Evolutionary conservation across 2,113 vertebrate genomes (phyloP).

Genomic region (Zapus hudsonius): DNA sequence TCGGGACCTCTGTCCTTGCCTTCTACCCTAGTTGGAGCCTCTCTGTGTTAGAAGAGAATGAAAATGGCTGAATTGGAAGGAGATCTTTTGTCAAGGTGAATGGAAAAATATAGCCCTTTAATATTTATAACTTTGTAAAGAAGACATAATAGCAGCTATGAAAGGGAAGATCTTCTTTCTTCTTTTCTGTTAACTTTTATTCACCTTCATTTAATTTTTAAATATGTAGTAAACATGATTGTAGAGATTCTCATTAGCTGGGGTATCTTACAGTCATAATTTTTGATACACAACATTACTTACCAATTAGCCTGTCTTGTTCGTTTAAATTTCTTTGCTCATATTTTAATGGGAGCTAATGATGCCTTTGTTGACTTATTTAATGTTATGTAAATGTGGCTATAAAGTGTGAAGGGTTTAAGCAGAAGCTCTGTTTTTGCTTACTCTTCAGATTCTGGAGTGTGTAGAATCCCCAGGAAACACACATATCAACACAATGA

Average conservation of each 20-base stretch:
- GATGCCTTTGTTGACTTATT: conserved; percentile 95
- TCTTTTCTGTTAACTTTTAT: conserved; percentile 76
- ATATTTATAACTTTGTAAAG: conserved; percentile 32
- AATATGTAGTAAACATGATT: conserved; percentile 95
- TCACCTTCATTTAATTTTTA: conserved; percentile 91
- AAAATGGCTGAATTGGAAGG: not conserved
- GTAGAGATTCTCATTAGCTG: conserved; percentile 95
- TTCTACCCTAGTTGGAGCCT: not conserved
- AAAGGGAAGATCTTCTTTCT: conserved; percentile 78
- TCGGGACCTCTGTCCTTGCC: not conserved
- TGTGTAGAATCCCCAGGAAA: conserved; percentile 82
- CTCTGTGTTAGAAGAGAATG: not conserved
- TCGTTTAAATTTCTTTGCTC: conserved; percentile 96
- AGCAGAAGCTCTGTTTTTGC: conserved; percentile 86
- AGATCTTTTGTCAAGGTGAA: not conserved
- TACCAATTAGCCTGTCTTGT: conserved; percentile 98
- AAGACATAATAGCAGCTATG: not conserved
- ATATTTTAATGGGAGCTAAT: conserved; percentile 99
- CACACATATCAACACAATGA: conserved; percentile 82
- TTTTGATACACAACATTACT: conserved; percentile 99
- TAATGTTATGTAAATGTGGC: conserved; percentile 92
- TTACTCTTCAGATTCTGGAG: conserved; percentile 86
- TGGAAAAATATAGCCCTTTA: not conserved
- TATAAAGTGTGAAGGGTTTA: conserved; percentile 91
- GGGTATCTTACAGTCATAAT: conserved; percentile 95